A percentile compares a stretch with the other conserved stretches of the same genome.
These are phyloP conservation scores for Leptoteleia sp. DNA, from an alignment of 1,140 invertebrate genomes.

Conservation along the genomic window DNA sequence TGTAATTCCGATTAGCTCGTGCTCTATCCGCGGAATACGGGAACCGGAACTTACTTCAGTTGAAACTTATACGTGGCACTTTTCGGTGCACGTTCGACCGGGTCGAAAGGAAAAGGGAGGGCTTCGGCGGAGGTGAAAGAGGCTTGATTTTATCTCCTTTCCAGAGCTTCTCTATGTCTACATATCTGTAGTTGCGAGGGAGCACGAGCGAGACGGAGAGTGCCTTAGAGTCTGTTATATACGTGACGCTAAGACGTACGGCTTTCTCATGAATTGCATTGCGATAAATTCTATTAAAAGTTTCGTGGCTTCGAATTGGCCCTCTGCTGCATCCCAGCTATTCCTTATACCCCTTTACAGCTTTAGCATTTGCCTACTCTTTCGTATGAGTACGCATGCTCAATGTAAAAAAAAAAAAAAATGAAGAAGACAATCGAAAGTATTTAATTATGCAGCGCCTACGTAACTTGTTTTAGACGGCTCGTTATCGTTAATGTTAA, in stretches of 20 bases:
- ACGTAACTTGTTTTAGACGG: conserved; percentile 1
- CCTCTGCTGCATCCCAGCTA: conserved; percentile 58
- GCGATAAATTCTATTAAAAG: conserved; percentile 81
- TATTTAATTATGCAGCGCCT: conserved; percentile 17
- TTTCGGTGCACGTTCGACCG: conserved; percentile 75
- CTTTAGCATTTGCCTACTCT: conserved; percentile 56
- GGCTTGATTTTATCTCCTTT: conserved; percentile 66
- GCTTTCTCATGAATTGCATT: conserved; percentile 80
- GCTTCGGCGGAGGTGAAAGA: conserved; percentile 58
- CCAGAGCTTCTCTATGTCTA: conserved; percentile 63
- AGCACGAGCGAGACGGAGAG: conserved; percentile 50
- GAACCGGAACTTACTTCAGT: conserved; percentile 73
- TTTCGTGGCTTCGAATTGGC: conserved; percentile 73
- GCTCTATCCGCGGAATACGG: conserved; percentile 69
- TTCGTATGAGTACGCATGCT: conserved; percentile 27
- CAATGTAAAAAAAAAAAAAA: conserved; percentile 11
- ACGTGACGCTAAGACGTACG: conserved; percentile 78
- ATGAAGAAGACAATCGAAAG: not conserved
- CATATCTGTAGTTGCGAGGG: conserved; percentile 62
- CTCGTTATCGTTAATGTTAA: too few relatives aligned
- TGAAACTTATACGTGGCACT: conserved; percentile 76
- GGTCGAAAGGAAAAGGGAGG: conserved; percentile 63
- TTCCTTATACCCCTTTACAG: conserved; percentile 53
- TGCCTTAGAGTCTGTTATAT: conserved; percentile 68
- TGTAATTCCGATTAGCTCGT: conserved; percentile 79